These are phyloP conservation scores for Nesogale talazaci DNA, from an alignment of 2,113 vertebrate species.

Conservation along the genomic window DNA sequence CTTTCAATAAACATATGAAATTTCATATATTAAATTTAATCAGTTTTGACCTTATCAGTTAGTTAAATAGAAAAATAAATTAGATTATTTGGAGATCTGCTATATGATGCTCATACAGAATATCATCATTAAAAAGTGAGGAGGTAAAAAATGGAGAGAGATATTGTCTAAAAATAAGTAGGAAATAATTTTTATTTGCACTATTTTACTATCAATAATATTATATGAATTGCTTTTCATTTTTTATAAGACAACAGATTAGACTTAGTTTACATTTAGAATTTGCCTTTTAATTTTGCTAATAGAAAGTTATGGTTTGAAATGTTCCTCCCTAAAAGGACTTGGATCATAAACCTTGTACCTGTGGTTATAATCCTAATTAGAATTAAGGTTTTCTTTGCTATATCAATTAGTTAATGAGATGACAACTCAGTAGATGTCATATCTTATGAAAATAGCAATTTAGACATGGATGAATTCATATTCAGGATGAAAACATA, in stretches of 20 bases:
- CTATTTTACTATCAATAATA: background rate
- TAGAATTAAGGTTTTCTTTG: background rate
- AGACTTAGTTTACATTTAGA: background rate
- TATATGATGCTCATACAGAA: background rate
- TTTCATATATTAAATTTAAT: constrained; percentile 67
- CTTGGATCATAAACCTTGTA: background rate
- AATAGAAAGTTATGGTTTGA: background rate
- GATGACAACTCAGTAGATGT: background rate
- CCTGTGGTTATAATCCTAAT: background rate
- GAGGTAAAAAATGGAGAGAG: background rate
- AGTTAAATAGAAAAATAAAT: constrained; percentile 48
- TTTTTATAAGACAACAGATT: background rate
- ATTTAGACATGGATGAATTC: background rate
- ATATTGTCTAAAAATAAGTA: background rate
- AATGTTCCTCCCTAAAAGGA: background rate
- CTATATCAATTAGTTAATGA: background rate
- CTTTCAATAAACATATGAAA: constrained; percentile 63
- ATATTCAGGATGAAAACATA: background rate
- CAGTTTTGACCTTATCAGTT: constrained; percentile 61
- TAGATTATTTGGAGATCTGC: constrained; percentile 47
- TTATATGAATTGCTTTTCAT: constrained; percentile 24
- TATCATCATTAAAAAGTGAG: background rate
- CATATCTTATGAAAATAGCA: background rate
- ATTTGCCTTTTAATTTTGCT: constrained; percentile 17
- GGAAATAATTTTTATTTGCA: constrained; percentile 2